Base-by-base conservation (phyloP, 2,797 vertebrate genomes). In the Crenichthys baileyi region DNA sequence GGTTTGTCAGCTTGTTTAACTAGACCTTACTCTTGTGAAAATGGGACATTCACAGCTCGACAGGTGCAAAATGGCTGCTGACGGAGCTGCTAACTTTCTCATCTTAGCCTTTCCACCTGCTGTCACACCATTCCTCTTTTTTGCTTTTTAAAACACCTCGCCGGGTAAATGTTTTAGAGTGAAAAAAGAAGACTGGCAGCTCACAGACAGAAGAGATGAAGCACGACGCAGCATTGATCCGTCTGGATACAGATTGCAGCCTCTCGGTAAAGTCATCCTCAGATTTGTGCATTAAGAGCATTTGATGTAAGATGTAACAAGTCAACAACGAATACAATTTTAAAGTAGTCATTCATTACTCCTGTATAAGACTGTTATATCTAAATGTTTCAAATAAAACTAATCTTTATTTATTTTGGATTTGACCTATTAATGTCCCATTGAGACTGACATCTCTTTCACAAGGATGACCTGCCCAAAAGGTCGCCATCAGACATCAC, bases 21-120 rank as follows among this genome's bases (percentile, higher is more conserved):
- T 39, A 67, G 67, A 20, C 15, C 7, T 53, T 22, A 53, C 63
- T 74, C 15, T 15, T 51, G 44, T n/a, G n/a, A 73, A 51, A 60
- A 63, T 2, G 46, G 53, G 55, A 31, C 58, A 22, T 11, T n/a
- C 12, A 65, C 39, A 70, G n/a, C 41, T 70, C 13, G 12, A 44
- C 77, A 65, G 60, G 39, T 44, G 48, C n/a, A 60, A 41, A 29
- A 50, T 24, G 16, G 46, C 16, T 41, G 31, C 13, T 63, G 56
- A 63, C 76, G 18, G 56, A 58, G 18, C 31, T 53, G 77, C 36
- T 26, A 55, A 56, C 58, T 46, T 29, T 73, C 60, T 46, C 70
- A 73, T 67, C 24, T 11, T 73, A 73, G 71, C 58, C n/a, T 73
- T 79, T 55, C 73, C 58, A 65, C 60, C 20, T 65, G 24, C 55